Base-by-base conservation (phyloP, 2,888 invertebrate species). In the Sphaeridia pumilis region DNA sequence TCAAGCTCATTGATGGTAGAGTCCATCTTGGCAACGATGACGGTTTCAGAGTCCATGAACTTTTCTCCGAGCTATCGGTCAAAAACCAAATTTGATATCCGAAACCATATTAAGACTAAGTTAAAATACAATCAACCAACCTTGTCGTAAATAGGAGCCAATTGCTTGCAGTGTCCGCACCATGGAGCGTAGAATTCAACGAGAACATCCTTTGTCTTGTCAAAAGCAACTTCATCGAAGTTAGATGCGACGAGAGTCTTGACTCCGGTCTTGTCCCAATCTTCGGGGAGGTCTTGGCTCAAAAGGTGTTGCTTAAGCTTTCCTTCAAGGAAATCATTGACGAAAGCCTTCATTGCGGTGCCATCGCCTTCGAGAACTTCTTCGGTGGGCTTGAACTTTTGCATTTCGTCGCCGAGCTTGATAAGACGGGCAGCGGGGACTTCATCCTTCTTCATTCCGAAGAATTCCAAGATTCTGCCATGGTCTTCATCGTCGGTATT, bases 141-240 rank as follows among this genome's bases (percentile, higher is more conserved):
- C 63, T 70, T 71, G 57, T 97, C 95, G 76, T 92, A 98, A 73
- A 95, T 94, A 25, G 98, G 98, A 51, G 78, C 87, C 68, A 98
- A 77, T 72, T 95, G 90, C 71, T 97, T 95, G 81, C 97, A 98
- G 73, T 98, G 97, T 57, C 93, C 94, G 74, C 88, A 89, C 97
- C 97, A 97, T 57, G 97, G 95, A 49, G 95, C 95, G 74, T 95
- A 98, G 78, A 98, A 99, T 76, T 98, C 97, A 61, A 99, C 95
- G 55, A 99, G 79, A 46, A 97, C 98, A 68, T 83, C 82, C 77
- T 95, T 97, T 64, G 73, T 76, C 66, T 78, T 78, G 72, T 97
- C 85, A 62, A 86, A 79, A 46, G 82, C 98, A 64, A 99, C 85
- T 64, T 84, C 83, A 66, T 90, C 88, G 72, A 98, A 99, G 78